Percentiles rank a stretch among this genome's conserved stretches.
phyloP scores from a whole-genome alignment of 2,797 vertebrate genomes.

The Cossypha polioptera region DNA sequence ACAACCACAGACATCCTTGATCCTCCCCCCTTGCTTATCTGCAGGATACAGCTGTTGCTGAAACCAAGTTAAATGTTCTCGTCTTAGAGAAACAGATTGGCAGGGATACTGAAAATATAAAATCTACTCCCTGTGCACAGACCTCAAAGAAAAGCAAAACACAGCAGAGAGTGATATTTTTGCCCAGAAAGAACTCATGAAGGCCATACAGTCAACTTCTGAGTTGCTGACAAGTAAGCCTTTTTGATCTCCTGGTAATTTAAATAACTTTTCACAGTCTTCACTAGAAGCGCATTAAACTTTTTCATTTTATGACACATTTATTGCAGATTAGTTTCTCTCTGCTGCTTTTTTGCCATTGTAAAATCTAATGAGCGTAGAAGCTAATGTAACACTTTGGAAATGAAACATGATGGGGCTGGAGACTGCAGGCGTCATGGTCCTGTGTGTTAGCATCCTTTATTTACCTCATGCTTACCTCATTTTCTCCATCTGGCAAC shows the following conservation, averaged over 20 bases:
- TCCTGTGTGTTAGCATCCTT: not conserved
- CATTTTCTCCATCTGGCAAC: not conserved
- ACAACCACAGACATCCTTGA: not conserved
- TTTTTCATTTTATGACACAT: conserved; percentile 32
- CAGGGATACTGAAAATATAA: not conserved
- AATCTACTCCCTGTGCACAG: not conserved
- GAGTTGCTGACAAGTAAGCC: conserved; percentile 5
- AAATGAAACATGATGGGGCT: conserved; percentile 7
- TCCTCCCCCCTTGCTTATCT: conserved; percentile 28
- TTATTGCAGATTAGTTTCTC: conserved; percentile 44
- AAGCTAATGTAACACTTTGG: conserved; percentile 46
- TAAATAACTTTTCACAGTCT: not conserved
- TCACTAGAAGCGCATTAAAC: conserved; percentile 28
- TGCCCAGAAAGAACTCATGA: not conserved
- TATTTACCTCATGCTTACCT: not conserved
- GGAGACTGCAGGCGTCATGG: not conserved
- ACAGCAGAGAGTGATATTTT: not conserved
- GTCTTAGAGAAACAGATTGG: conserved; percentile 6
- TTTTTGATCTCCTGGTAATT: conserved; percentile 29
- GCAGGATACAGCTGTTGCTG: conserved; percentile 18
- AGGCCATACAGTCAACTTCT: not conserved
- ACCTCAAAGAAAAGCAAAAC: not conserved
- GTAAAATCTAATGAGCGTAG: conserved; percentile 44
- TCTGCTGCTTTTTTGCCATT: not conserved
- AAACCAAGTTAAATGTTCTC: not conserved